Evolutionary conservation across 2,888 invertebrate species (phyloP), one percentile per base, ranked within the genome.

Genomic region (Diarsia rubi): DNA sequence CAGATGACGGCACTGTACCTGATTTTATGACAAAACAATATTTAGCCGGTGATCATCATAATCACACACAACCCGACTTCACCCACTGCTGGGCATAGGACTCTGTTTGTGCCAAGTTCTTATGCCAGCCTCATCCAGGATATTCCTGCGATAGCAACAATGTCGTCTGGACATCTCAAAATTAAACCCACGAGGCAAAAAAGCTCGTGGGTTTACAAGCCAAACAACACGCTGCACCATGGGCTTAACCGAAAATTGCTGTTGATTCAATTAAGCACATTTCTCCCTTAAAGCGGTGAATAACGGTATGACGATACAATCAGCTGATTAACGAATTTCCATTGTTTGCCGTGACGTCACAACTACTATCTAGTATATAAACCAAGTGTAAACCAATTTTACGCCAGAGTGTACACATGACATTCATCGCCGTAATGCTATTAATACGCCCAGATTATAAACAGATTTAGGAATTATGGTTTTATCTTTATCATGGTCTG

Each of bases 321-420:
- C 70, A 70, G 54, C 73, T 83, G 86, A 81, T 59, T 62, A 65
- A 76, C 27, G 49, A 70, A 67, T 67, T 72, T 77, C 59, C 70
- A 73, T 79, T 73, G 88, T 82, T 66, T 71, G 21, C 12, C 12
- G 19, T 73, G 68, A 73, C 75, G 73, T 72, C 66, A 83, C 44
- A n/a, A 44, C 64, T 49, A n/a, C 64, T 57, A 67, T 69, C 70
- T 70, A 73, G 60, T 71, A 60, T 71, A 60, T 76, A 52, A 59
- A 49, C 63, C 27, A 65, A 75, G 60, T 70, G 70, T 75, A 54
- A 62, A 54, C 66, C 31, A 69, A 76, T 67, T 64, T 67, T 59
- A 76, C 76, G 71, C 66, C 27, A 66, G 44, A 66, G 44, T 66
- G 54, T 66, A 63, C 66, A 73, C 83, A 70, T 75, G 42, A 72